Percentiles rank a stretch among this genome's conserved stretches.
Evolutionary conservation across 2,113 vertebrate genomes (phyloP).

Genomic region (Xenus cinereus): DNA sequence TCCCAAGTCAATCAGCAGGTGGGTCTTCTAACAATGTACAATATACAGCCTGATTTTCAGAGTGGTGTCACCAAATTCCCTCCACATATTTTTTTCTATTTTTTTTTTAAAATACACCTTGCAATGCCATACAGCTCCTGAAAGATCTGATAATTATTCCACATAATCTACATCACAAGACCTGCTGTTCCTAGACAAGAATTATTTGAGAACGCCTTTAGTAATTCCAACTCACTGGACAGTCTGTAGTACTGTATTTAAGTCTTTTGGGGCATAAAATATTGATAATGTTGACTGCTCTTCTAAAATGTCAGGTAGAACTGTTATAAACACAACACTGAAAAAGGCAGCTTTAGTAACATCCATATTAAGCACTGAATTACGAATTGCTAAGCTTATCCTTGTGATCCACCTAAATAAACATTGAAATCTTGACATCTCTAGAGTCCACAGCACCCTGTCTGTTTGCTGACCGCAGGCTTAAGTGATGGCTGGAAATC

Average conservation of each 20-base stretch:
- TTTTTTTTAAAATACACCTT: neutral
- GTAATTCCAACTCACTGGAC: neutral
- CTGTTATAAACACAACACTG: constrained; percentile 22
- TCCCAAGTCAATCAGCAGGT: neutral
- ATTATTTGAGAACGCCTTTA: neutral
- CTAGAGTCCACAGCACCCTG: constrained; percentile 71
- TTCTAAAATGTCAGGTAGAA: neutral
- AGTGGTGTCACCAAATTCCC: neutral
- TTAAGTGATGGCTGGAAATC: constrained; percentile 83
- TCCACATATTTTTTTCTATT: neutral
- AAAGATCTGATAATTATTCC: neutral
- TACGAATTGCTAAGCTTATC: constrained; percentile 17
- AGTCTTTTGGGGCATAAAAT: constrained; percentile 4
- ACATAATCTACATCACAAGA: neutral
- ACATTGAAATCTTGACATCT: constrained; percentile 65
- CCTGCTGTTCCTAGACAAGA: neutral
- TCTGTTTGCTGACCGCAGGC: constrained; percentile 81
- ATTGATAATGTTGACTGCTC: neutral
- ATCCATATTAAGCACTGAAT: constrained; percentile 3
- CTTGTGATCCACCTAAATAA: constrained; percentile 60
- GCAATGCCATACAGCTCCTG: neutral
- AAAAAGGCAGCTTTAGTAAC: constrained; percentile 37
- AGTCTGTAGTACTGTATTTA: neutral
- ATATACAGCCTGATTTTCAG: neutral
- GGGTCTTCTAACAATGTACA: neutral